Evolutionary conservation across 2,888 invertebrate species (phyloP).

Genomic region (Eupithecia abbreviata): DNA sequence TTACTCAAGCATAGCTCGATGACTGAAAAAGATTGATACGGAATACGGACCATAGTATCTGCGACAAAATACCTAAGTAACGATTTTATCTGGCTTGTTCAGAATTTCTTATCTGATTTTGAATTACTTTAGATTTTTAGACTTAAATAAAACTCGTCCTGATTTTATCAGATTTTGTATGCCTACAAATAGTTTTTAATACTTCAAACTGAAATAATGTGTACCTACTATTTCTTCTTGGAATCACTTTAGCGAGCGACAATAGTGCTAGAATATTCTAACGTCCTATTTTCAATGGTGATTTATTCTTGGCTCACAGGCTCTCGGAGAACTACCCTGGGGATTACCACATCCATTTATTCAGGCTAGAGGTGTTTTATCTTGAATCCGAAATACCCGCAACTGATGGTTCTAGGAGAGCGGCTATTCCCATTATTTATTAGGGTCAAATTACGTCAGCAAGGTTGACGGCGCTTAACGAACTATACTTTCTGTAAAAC

Average conservation of each 20-base stretch:
- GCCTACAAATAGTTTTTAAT: no score
- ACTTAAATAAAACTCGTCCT: no score
- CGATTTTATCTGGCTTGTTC: not conserved
- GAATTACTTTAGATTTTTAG: no score
- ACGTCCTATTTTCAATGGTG: not conserved
- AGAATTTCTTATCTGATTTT: not conserved
- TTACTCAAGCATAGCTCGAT: no score
- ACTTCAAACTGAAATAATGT: not conserved
- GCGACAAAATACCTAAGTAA: not conserved
- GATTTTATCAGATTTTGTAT: not conserved
- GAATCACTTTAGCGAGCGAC: not conserved
- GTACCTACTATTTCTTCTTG: not conserved
- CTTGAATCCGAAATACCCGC: conserved; percentile 7
- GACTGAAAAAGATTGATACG: no score
- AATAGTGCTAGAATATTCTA: not conserved
- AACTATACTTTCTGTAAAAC: not conserved
- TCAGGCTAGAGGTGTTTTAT: conserved; percentile 5
- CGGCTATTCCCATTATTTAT: not conserved
- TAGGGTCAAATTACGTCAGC: not conserved
- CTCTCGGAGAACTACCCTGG: not conserved
- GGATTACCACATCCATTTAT: conserved; percentile 4
- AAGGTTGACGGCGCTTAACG: not conserved
- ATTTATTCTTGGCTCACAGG: not conserved
- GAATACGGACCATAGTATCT: not conserved
- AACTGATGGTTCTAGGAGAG: not conserved